Evolutionary conservation across 2,888 invertebrate genomes (phyloP).

Genomic region (Drosophila maculinotata): DNA sequence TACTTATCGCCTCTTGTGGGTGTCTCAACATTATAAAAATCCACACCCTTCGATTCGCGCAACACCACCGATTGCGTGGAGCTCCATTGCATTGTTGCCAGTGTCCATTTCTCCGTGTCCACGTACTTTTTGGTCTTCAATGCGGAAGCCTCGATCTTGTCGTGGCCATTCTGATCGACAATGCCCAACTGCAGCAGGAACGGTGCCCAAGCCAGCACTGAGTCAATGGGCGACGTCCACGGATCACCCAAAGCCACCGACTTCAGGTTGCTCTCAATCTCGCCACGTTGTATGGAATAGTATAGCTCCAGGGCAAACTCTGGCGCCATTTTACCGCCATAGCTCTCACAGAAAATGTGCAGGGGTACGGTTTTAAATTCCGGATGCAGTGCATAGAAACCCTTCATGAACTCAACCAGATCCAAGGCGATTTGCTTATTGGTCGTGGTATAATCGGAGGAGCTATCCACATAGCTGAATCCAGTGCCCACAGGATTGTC

Average conservation of each 20-base stretch:
- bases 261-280: conserved; percentile 89
- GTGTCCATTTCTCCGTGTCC: conserved; percentile 86
- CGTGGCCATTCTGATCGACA: conserved; percentile 89
- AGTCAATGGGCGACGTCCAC: conserved; percentile 95
- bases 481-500: conserved; percentile 97
- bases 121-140: conserved; percentile 87
- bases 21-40: conserved; percentile 92
- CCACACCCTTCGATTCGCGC: conserved; percentile 88
- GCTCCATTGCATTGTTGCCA: conserved; percentile 89
- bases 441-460: conserved; percentile 86
- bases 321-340: conserved; percentile 96
- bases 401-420: conserved; percentile 90
- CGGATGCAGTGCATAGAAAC: conserved; percentile 89
- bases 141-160: conserved; percentile 87
- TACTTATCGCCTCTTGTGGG: conserved; percentile 73
- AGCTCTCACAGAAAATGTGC: conserved; percentile 95
- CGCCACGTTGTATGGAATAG: conserved; percentile 88
- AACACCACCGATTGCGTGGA: conserved; percentile 88
- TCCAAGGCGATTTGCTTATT: conserved; percentile 90
- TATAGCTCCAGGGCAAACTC: conserved; percentile 89
- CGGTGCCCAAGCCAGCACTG: conserved; percentile 93
- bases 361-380: conserved; percentile 90
- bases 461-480: conserved; percentile 91
- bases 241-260: conserved; percentile 95
- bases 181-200: conserved; percentile 90